A percentile compares a stretch with the other conserved stretches of the same genome.
These are phyloP conservation scores for Panopea generosa DNA, from an alignment of 2,888 invertebrate species.

Conservation along the genomic window DNA sequence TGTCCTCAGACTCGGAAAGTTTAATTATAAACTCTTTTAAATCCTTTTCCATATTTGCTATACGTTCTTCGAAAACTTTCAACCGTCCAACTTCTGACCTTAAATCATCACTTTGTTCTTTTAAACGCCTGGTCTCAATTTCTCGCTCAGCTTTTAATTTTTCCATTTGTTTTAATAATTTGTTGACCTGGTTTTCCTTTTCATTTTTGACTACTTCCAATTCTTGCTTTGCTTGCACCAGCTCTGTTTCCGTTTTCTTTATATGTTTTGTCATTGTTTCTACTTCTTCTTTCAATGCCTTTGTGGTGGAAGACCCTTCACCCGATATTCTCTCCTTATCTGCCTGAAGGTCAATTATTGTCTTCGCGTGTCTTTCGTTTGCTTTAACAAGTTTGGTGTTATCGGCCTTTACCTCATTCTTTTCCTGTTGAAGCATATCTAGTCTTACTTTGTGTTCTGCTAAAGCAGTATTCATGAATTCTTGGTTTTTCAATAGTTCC, in stretches of 20 bases:
- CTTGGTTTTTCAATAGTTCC: conserved; percentile 60
- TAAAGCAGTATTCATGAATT: conserved; percentile 60
- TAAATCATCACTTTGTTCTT: conserved; percentile 58
- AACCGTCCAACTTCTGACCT: conserved; percentile 53
- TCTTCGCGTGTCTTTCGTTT: conserved; percentile 60
- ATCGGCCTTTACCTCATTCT: conserved; percentile 52
- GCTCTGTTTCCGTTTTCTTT: conserved; percentile 45
- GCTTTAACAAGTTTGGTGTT: conserved; percentile 56
- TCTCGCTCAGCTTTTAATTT: conserved; percentile 49
- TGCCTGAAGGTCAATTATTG: conserved; percentile 42
- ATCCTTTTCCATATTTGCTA: conserved; percentile 51
- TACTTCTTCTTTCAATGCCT: conserved; percentile 38
- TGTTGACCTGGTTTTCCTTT: conserved; percentile 58
- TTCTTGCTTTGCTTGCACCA: conserved; percentile 53
- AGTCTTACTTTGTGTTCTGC: conserved; percentile 60
- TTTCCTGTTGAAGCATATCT: conserved; percentile 60
- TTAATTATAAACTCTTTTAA: conserved; percentile 46
- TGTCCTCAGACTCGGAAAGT: conserved; percentile 45
- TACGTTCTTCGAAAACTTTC: conserved; percentile 57
- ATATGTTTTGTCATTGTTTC: conserved; percentile 33
- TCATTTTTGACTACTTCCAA: conserved; percentile 56
- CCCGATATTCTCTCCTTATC: conserved; percentile 43
- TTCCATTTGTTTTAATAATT: conserved; percentile 54
- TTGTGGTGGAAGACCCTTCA: conserved; percentile 25
- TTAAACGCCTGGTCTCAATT: conserved; percentile 51